Conservation (phyloP, 2,113 vertebrate species). For the Vicugna pacos region DNA sequence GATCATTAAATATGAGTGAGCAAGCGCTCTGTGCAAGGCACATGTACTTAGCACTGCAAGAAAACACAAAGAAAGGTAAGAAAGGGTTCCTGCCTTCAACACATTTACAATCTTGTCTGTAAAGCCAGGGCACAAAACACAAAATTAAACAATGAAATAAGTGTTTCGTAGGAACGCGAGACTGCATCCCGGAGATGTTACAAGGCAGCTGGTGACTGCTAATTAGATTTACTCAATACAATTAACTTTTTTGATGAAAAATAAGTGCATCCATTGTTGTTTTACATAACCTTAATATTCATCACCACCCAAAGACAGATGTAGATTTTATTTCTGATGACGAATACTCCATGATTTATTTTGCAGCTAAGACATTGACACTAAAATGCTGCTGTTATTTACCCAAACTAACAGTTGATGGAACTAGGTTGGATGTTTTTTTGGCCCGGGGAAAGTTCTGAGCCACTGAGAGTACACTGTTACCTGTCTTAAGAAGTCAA, state of each 20-base stretch:
- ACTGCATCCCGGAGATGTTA: background rate
- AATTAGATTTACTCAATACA: conserved; percentile 22
- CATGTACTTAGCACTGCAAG: background rate
- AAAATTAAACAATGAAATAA: conserved; percentile 17
- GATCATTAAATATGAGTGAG: background rate
- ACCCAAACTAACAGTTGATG: conserved; percentile 20
- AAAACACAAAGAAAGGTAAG: background rate
- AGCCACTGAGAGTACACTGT: background rate
- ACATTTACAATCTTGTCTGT: background rate
- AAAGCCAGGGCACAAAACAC: background rate
- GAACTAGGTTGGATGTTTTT: conserved; percentile 43
- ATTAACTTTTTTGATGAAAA: background rate
- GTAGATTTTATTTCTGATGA: conserved; percentile 42
- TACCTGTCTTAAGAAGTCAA: background rate
- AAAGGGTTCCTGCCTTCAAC: background rate
- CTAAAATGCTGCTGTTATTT: conserved; percentile 31
- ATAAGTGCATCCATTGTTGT: background rate
- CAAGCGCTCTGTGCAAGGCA: background rate
- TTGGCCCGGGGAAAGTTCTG: background rate
- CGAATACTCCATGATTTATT: conserved; percentile 1
- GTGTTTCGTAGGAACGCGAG: background rate
- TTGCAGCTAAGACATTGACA: background rate
- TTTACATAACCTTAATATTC: conserved; percentile 7
- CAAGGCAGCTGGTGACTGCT: background rate
- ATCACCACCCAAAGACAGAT: conserved; percentile 23